Evolutionary conservation across 2,888 invertebrate species (phyloP).

Genomic region (Sceliomorpha sp.): DNA sequence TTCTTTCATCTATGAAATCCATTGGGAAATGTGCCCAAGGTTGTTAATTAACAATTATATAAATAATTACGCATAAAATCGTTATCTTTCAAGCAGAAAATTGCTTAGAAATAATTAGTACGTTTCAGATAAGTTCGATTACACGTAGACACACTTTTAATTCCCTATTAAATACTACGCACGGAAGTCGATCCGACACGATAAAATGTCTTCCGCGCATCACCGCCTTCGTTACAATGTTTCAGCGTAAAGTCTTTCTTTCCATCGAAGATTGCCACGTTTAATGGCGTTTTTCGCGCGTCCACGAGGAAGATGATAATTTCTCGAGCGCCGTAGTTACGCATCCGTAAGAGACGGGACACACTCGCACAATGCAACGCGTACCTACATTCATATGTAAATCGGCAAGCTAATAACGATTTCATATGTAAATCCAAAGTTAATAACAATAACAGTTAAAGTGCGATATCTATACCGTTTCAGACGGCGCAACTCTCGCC

Average conservation of each 20-base stretch:
- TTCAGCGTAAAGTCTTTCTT: constrained; percentile 24
- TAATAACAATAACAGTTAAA: constrained; percentile 62
- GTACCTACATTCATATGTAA: constrained; percentile 60
- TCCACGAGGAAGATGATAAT: constrained; percentile 46
- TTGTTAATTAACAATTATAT: no score
- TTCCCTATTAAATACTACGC: no score
- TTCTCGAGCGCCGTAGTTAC: constrained; percentile 53
- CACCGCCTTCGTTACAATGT: constrained; percentile 14
- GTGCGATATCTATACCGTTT: constrained; percentile 53
- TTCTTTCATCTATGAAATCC: no score
- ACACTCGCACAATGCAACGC: constrained; percentile 46
- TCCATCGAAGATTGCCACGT: constrained; percentile 24
- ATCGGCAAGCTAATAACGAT: constrained; percentile 60
- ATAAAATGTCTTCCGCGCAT: constrained; percentile 8
- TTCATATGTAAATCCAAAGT: constrained; percentile 58
- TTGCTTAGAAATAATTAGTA: no score
- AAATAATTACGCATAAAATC: no score
- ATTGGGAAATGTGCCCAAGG: no score
- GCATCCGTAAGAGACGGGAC: constrained; percentile 53
- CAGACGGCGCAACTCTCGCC: constrained; percentile 19
- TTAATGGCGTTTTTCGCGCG: constrained; percentile 35
- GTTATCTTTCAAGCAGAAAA: no score
- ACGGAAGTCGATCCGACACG: constrained; percentile 6
- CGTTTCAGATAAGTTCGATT: no score
- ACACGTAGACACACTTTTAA: no score